phyloP scores from a whole-genome alignment of 2,797 vertebrate genomes.

The Acrossocheilus fasciatus region DNA sequence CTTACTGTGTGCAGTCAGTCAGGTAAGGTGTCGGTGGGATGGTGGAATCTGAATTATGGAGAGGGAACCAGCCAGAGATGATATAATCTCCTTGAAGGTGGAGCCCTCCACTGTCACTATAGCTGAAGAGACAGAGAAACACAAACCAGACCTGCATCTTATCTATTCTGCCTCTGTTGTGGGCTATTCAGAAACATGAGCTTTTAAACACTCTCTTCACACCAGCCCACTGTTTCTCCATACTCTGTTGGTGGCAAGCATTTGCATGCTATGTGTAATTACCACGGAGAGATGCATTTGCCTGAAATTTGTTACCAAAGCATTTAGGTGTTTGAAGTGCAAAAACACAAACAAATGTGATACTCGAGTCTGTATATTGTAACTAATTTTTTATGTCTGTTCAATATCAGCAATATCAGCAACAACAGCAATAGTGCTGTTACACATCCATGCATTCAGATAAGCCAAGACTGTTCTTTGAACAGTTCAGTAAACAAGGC shows the following conservation, averaged over 20 bases:
- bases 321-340: background rate
- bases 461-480: too few relatives aligned
- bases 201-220: conserved; percentile 10
- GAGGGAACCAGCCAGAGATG: conserved; percentile 82
- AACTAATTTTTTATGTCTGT: background rate
- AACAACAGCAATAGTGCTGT: too few relatives aligned
- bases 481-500: background rate
- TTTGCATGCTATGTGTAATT: conserved; percentile 67
- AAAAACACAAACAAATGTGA: background rate
- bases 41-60: conserved; percentile 68
- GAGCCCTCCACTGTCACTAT: conserved; percentile 69
- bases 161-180: conserved; percentile 28
- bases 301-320: conserved; percentile 65
- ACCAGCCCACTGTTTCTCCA: conserved; percentile 26
- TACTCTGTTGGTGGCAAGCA: conserved; percentile 16
- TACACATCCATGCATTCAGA: background rate
- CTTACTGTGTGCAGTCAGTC: conserved; percentile 73
- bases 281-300: conserved; percentile 65
- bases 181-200: conserved; percentile 35
- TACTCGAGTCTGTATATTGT: background rate
- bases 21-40: conserved; percentile 66
- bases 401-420: too few relatives aligned
- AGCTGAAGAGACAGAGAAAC: conserved; percentile 60
- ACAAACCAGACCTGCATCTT: conserved; percentile 1
- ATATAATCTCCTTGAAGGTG: conserved; percentile 77